Base-by-base conservation (phyloP, 1,140 invertebrate species). In the Eumaeus atala region DNA sequence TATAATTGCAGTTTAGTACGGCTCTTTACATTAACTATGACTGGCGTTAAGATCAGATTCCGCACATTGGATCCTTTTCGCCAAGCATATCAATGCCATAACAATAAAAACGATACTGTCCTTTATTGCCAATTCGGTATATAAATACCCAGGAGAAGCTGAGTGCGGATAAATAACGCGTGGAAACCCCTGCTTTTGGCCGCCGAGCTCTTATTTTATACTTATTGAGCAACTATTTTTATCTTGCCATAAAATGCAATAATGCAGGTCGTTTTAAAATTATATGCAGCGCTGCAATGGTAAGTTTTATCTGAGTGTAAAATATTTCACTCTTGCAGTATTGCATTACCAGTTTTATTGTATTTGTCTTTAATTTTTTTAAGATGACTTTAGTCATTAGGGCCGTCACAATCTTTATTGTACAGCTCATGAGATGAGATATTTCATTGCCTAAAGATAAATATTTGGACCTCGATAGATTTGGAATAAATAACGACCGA, bases 201-300 rank as follows among this genome's bases (percentile, higher is more conserved):
- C 56, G 58, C 49, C 61, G 53, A 54, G 59, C 73, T 67, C 73
- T 74, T 69, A 78, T 74, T 74, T 74, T 66, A 74, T 72, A 72
- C 70, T 77, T 80, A 77, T 77, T 73, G 73, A 70, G 70, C 71
- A 58, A 72, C 64, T 61, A 74, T 71, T 78, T 73, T 80, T 69
- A 74, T 72, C 67, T 71, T 57, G 62, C 65, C 65, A 69, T 76
- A 72, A 72, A 77, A 71, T 63, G 66, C 64, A 68, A 71, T 76
- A 73, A 70, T 66, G 66, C 71, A 66, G 62, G 61, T 66, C 59
- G 70, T 72, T 76, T 80, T 74, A 68, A 80, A 76, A 74, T 75
- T 80, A 67, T 72, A 67, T 73, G 67, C 73, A 74, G 54, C 40
- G 56, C 59, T 28, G 21, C 59, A 61, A 50, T 54, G 61, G 60